phyloP scores from a whole-genome alignment of 2,797 vertebrate genomes.

The Rhinella marina region DNA sequence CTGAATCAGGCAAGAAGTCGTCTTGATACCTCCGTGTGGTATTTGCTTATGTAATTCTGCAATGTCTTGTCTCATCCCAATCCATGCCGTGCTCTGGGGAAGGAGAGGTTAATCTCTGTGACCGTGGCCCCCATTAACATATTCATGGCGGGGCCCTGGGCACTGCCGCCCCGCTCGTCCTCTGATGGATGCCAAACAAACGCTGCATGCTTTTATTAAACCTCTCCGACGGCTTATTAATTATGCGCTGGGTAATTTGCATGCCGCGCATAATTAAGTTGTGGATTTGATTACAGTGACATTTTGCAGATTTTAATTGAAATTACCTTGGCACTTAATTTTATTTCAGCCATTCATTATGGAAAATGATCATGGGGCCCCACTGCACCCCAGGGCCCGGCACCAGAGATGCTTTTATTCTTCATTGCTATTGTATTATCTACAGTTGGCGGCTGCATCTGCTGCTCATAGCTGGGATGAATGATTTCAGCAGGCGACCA shows the following conservation, averaged over 20 bases:
- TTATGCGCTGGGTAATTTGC: constrained; percentile 45
- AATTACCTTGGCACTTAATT: constrained; percentile 46
- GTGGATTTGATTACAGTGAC: constrained; percentile 50
- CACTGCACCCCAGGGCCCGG: background rate
- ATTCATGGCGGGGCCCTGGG: constrained; percentile 16
- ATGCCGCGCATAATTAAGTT: constrained; percentile 42
- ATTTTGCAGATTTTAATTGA: constrained; percentile 50
- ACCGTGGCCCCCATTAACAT: constrained; percentile 43
- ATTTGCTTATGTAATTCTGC: constrained; percentile 14
- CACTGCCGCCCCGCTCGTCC: background rate
- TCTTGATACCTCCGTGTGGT: background rate
- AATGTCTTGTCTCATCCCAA: constrained; percentile 14
- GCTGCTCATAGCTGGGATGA: too few relatives aligned
- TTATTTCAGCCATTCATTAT: constrained; percentile 45
- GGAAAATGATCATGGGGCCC: background rate
- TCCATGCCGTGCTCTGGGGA: background rate
- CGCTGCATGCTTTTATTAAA: constrained; percentile 28
- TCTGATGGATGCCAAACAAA: constrained; percentile 18
- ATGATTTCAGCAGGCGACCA: too few relatives aligned
- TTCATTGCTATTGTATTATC: background rate
- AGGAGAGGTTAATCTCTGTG: constrained; percentile 36
- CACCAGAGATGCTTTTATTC: background rate
- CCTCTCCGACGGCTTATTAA: constrained; percentile 44
- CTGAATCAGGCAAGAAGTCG: too few relatives aligned
- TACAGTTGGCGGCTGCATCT: too few relatives aligned